Evolutionary conservation across 2,888 invertebrate species (phyloP), one percentile per base, ranked within the genome.

Genomic region (Cephus rjabovi): DNA sequence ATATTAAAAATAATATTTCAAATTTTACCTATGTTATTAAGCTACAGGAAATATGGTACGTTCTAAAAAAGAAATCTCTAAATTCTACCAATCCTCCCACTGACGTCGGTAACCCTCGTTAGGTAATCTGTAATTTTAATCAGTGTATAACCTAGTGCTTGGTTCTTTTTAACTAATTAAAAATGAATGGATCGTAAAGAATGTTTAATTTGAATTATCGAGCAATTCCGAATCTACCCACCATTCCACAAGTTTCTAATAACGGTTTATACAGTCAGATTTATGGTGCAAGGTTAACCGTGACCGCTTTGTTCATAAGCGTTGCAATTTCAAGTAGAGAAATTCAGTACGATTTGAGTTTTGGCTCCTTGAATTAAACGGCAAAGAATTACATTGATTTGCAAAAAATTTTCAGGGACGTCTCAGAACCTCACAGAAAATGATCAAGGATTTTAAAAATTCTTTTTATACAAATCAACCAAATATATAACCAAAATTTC

Each of bases 321-420:
- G 71, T 71, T 71, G 71, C 71, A 33, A 71, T 33, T 56, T 23
- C 56, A 56, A 23, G 56, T 15, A n/a, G 33, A 33, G 31, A 33
- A 71, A 71, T 71, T 71, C 71, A 15, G 31, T 33, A 33, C 71
- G 71, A 71, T 71, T 33, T 71, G 31, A 71, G 4, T 71, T 71
- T 71, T 33, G 33, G 33, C 15, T 71, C 71, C 71, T 71, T 71
- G 71, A 71, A 33, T 33, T 71, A 31, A 71, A 33, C 30, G 71
- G 71, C 31, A 12, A n/a, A 31, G 71, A 71, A 71, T 31, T 12
- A 11, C 4, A 71, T 71, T 9, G 11, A 30, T 31, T 71, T 31
- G 12, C 31, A 31, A 15, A 31, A 56, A 56, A 71, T 9, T 12
- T 31, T 31, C 71, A 71, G 71, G 71, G 31, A 31, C 71, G 71